Conservation (phyloP, 1,140 invertebrate species). For the Ostrea denselamellosa region DNA sequence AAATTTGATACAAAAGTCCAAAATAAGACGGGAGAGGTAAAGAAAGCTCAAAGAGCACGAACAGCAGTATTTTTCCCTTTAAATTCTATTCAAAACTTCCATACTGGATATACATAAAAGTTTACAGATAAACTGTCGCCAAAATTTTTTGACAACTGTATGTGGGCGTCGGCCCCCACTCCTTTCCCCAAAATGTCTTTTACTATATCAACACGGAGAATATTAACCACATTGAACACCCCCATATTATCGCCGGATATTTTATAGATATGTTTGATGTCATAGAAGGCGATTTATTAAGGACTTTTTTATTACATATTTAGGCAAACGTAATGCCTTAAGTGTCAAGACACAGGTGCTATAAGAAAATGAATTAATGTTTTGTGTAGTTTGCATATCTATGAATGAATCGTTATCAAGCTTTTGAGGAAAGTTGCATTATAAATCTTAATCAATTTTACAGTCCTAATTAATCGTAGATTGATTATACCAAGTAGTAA, state of each 20-base stretch:
- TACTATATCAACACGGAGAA: neutral
- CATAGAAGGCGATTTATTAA: neutral
- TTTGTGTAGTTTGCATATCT: neutral
- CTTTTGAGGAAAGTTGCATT: neutral
- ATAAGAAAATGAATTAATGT: neutral
- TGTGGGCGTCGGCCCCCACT: neutral
- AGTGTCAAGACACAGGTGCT: neutral
- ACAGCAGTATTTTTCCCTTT: too few relatives aligned
- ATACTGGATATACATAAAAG: neutral
- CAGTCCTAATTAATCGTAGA: too few relatives aligned
- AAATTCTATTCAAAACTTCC: too few relatives aligned
- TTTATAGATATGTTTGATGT: conserved; percentile 21
- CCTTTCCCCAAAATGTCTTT: neutral
- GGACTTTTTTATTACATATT: conserved; percentile 18
- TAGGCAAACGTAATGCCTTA: neutral
- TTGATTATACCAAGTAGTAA: too few relatives aligned
- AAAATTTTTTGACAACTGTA: neutral
- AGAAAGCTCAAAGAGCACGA: too few relatives aligned
- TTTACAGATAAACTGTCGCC: neutral
- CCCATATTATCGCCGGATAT: neutral
- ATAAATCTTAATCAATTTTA: too few relatives aligned
- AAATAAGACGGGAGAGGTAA: too few relatives aligned
- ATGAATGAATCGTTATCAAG: neutral
- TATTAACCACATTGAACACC: neutral
- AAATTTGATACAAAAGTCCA: too few relatives aligned